Evolutionary conservation across 1,140 invertebrate genomes (phyloP).

Genomic region (Hylyphantes graminicola): DNA sequence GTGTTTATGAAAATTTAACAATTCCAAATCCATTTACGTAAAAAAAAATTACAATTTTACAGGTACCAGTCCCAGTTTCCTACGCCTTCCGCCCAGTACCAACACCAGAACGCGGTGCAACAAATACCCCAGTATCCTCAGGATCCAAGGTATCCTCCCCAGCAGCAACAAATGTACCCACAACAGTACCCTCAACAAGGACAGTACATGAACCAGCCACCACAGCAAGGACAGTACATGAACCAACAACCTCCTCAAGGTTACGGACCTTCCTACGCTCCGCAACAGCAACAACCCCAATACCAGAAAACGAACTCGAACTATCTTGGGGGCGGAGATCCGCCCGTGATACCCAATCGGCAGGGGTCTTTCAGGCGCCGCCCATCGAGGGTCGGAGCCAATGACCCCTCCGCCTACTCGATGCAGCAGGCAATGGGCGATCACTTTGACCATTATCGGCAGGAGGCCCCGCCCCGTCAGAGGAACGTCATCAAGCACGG

Average conservation of each 20-base stretch:
- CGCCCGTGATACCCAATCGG: constrained; percentile 41
- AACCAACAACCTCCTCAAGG: constrained; percentile 24
- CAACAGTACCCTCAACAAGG: constrained; percentile 10
- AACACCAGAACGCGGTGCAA: constrained; percentile 5
- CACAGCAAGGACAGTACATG: neutral
- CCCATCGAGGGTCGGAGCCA: constrained; percentile 7
- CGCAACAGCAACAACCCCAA: constrained; percentile 23
- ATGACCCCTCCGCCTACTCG: constrained; percentile 53
- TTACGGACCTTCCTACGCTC: constrained; percentile 17
- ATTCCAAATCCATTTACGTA: neutral
- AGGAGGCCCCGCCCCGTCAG: constrained; percentile 26
- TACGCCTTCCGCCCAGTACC: neutral
- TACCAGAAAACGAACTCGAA: constrained; percentile 44
- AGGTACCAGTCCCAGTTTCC: too few species aligned
- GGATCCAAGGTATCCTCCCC: constrained; percentile 6
- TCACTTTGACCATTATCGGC: constrained; percentile 86
- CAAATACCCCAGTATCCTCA: constrained; percentile 28
- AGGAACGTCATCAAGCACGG: constrained; percentile 52
- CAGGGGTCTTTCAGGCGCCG: constrained; percentile 48
- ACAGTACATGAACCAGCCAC: neutral
- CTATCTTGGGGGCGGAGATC: constrained; percentile 40
- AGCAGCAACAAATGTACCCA: neutral
- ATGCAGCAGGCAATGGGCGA: constrained; percentile 74
- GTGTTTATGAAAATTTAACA: neutral
- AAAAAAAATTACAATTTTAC: neutral